phyloP scores from a whole-genome alignment of 1,140 invertebrate genomes.

The Tetramorium simillimum region DNA sequence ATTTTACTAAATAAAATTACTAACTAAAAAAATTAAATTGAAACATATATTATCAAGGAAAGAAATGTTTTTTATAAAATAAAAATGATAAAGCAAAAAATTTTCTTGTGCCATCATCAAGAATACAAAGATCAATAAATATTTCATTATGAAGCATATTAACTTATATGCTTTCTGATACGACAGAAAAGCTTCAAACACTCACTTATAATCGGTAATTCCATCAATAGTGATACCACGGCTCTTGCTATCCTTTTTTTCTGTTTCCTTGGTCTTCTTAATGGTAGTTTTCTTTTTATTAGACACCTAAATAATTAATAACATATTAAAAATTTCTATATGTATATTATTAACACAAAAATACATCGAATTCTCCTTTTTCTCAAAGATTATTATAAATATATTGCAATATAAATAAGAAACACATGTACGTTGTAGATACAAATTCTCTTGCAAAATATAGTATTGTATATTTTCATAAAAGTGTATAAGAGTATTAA shows the following conservation, averaged over 20 bases:
- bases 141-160: neutral
- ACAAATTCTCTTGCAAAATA: neutral
- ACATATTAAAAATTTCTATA: neutral
- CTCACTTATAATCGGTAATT: slow-evolving; percentile 80
- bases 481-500: neutral
- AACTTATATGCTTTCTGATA: neutral
- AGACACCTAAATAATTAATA: slow-evolving; percentile 73
- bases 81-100: neutral
- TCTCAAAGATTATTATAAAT: neutral
- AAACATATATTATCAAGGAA: neutral
- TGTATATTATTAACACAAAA: neutral
- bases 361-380: neutral
- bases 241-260: slow-evolving; percentile 78
- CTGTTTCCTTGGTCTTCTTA: slow-evolving; percentile 82
- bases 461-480: neutral
- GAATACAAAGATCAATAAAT: neutral
- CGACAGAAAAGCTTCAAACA: neutral
- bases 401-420: neutral
- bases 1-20: neutral
- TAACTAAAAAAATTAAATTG: neutral
- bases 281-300: slow-evolving; percentile 81
- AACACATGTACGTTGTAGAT: neutral
- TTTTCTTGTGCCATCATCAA: neutral
- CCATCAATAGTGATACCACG: slow-evolving; percentile 79
- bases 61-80: neutral